These are phyloP conservation scores for Brachypteracias leptosomus DNA, from an alignment of 2,113 vertebrate genomes.

Conservation along the genomic window DNA sequence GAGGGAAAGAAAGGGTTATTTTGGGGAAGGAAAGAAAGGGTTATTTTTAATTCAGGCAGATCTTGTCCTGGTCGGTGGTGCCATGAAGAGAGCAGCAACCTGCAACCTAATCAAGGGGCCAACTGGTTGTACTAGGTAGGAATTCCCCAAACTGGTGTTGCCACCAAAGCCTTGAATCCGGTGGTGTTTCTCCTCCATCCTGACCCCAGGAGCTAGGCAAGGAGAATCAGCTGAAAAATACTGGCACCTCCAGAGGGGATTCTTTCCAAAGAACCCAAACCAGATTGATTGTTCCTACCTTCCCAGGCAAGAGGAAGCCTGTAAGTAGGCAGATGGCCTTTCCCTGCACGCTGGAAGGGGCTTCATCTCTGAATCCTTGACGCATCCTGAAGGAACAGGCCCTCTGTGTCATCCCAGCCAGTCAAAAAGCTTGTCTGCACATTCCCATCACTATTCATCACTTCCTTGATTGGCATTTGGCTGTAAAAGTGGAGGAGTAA, in stretches of 20 bases:
- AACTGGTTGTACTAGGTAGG: background rate
- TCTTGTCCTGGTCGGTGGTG: background rate
- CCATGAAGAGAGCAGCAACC: background rate
- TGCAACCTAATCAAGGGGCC: background rate
- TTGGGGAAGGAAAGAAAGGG: background rate
- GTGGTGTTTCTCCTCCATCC: background rate
- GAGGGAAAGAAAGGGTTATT: background rate
- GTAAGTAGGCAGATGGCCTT: background rate
- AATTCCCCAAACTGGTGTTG: background rate
- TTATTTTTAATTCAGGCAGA: background rate
- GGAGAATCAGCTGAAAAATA: background rate
- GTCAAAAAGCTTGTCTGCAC: background rate
- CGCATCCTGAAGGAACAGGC: background rate
- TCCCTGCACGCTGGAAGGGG: background rate
- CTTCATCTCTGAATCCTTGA: background rate
- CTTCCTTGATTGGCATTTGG: slow-evolving; percentile 46
- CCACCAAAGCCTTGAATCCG: background rate
- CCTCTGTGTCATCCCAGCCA: background rate
- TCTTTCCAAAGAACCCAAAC: background rate
- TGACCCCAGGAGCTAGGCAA: background rate
- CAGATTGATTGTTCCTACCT: background rate
- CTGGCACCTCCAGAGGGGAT: background rate
- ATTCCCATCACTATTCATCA: slow-evolving; percentile 3
- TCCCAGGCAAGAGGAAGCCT: background rate
- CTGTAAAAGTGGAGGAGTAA: background rate